Evolutionary conservation across 2,113 vertebrate species (phyloP).

Genomic region (Onychostoma macrolepis): DNA sequence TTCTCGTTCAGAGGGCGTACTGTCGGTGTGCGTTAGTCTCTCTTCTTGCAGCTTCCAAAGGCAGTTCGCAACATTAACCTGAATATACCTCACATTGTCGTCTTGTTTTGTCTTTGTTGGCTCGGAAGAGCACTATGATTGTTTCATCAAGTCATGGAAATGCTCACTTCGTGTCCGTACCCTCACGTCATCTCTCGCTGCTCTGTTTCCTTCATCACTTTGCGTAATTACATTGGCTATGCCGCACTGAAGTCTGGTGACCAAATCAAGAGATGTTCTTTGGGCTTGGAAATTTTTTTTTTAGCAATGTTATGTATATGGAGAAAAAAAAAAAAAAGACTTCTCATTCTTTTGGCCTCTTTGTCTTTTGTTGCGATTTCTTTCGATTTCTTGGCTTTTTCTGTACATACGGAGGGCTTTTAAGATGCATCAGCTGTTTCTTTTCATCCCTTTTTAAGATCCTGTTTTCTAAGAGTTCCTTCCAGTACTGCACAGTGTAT

Average conservation of each 20-base stretch:
- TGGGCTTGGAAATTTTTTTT: constrained; percentile 76
- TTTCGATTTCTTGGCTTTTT: constrained; percentile 73
- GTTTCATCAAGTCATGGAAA: constrained; percentile 55
- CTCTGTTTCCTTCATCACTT: constrained; percentile 54
- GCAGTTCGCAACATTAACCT: constrained; percentile 65
- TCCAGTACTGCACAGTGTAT: constrained; percentile 73
- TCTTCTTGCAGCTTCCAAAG: constrained; percentile 54
- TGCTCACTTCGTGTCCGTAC: constrained; percentile 59
- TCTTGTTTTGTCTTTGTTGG: constrained; percentile 25
- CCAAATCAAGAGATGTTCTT: constrained; percentile 77
- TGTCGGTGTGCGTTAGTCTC: constrained; percentile 1
- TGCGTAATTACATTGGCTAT: constrained; percentile 63
- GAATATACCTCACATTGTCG: constrained; percentile 70
- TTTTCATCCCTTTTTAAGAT: constrained; percentile 58
- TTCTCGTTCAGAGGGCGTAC: constrained; percentile 4
- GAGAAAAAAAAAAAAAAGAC: constrained; percentile 68
- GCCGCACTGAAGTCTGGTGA: constrained; percentile 77
- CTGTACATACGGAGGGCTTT: constrained; percentile 82
- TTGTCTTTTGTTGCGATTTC: constrained; percentile 50
- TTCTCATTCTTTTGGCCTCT: constrained; percentile 62
- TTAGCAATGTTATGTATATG: constrained; percentile 76
- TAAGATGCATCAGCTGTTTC: constrained; percentile 76
- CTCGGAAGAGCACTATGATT: constrained; percentile 42
- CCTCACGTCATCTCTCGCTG: constrained; percentile 59
- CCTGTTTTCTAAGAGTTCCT: constrained; percentile 76